Evolutionary conservation across 2,888 invertebrate genomes (phyloP), one percentile per base, ranked within the genome.

Genomic region (Pterobdella sp.): DNA sequence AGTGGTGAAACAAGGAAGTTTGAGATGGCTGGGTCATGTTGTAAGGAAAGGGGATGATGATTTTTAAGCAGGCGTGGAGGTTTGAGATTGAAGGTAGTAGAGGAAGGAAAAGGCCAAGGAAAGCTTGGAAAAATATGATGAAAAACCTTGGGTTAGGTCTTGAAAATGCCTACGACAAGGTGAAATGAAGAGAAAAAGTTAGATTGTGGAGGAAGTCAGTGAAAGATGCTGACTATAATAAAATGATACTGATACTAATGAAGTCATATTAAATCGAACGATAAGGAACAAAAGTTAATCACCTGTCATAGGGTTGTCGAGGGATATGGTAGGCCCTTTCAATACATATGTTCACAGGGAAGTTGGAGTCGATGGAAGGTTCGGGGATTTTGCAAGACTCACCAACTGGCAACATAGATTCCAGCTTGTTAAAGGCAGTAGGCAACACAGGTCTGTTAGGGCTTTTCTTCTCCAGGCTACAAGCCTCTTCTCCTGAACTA

Each of bases 251-350:
- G n/a, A n/a, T n/a, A n/a, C n/a, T n/a, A n/a, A n/a, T n/a, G n/a
- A n/a, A n/a, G n/a, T n/a, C n/a, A n/a, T n/a, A n/a, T n/a, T n/a
- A n/a, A 42, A 7, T 42, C 42, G 42, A 42, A 42, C 7, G 42
- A 42, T 42, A 18, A 18, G 42, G 10, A 42, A 18, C 10, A 42
- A 18, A 18, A 42, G 42, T 42, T 14, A 18, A 42, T 3, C 4
- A 56, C 60, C 60, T 26, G 26, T 56, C 26, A 3, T 56, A 3
- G 10, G 26, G 4, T 3, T 26, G n/a, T 18, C 3, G 60, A 22
- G 18, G 18, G 14, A 56, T 22, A 56, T 56, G 60, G 60, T 56
- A 56, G 60, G 60, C 60, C 60, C 60, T 56, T 26, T 56, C 60
- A 22, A 56, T 26, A 26, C 60, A 56, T 22, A 22, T 56, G 60